Conservation (phyloP, 1,140 invertebrate genomes). For the Akabosia matsudoensis region DNA sequence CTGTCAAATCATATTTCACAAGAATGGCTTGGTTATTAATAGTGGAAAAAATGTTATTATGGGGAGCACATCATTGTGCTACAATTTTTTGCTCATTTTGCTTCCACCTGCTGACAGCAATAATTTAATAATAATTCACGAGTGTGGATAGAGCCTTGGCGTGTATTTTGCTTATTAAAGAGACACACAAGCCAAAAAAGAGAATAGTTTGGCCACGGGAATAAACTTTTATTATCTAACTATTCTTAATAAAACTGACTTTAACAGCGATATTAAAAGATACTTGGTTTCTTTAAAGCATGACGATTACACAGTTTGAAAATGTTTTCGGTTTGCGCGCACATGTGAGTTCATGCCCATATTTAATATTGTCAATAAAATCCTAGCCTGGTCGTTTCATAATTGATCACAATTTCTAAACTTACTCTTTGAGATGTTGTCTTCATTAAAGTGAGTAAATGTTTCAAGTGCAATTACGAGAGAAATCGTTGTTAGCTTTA, state of each 20-base stretch:
- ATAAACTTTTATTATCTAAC: constrained; percentile 15
- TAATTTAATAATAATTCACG: constrained; percentile 24
- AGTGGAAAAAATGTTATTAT: too few relatives aligned
- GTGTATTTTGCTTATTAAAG: background rate
- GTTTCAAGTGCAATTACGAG: too few relatives aligned
- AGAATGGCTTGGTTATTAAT: too few relatives aligned
- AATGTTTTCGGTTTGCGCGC: too few relatives aligned
- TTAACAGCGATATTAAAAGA: constrained; percentile 18
- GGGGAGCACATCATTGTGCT: background rate
- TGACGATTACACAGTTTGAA: too few relatives aligned
- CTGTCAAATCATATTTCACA: too few relatives aligned
- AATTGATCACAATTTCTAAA: too few relatives aligned
- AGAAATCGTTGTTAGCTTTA: background rate
- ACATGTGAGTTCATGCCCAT: background rate
- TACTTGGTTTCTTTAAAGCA: too few relatives aligned
- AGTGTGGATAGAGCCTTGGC: too few relatives aligned
- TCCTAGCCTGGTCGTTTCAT: too few relatives aligned
- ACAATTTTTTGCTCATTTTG: constrained; percentile 22
- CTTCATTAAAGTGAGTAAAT: constrained; percentile 6
- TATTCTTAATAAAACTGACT: background rate
- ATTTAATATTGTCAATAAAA: background rate
- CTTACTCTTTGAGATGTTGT: too few relatives aligned
- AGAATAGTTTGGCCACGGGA: constrained; percentile 19
- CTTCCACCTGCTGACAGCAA: constrained; percentile 19
- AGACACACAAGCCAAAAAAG: too few relatives aligned